Conservation (phyloP, 2,797 vertebrate species). For the Coregonus sp. region DNA sequence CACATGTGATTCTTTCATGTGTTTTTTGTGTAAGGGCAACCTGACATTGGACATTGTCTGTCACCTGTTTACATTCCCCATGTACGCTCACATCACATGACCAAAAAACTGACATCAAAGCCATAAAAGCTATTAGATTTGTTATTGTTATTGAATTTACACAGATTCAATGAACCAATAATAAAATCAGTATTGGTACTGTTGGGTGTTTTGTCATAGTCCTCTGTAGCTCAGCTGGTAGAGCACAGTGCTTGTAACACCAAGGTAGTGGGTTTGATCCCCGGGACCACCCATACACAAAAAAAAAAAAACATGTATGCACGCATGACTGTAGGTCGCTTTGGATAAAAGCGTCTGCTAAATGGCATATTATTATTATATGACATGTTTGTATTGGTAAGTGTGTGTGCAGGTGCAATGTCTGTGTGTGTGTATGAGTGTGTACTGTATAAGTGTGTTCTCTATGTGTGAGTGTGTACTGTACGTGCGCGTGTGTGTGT, state of each 20-base stretch:
- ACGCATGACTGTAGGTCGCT: too few species aligned
- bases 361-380: conserved; percentile 63
- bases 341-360: too few species aligned
- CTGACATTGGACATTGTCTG: background rate
- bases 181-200: conserved; percentile 74
- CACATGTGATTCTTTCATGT: too few species aligned
- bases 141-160: conserved; percentile 63
- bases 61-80: background rate
- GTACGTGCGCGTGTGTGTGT: conserved; percentile 48
- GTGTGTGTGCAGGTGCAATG: background rate
- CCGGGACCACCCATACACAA: too few species aligned
- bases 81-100: conserved; percentile 4
- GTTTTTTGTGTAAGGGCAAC: background rate
- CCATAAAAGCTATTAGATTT: conserved; percentile 47
- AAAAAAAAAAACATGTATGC: too few species aligned
- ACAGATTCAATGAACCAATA: conserved; percentile 78
- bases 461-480: background rate
- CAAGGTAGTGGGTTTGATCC: too few species aligned
- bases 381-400: conserved; percentile 45
- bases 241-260: too few species aligned
- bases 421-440: background rate
- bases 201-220: conserved; percentile 73
- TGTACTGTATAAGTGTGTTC: background rate
- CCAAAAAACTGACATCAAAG: conserved; percentile 75
- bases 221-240: too few species aligned